Conservation (phyloP, 2,888 invertebrate genomes). For the Harpalus rubripes region DNA sequence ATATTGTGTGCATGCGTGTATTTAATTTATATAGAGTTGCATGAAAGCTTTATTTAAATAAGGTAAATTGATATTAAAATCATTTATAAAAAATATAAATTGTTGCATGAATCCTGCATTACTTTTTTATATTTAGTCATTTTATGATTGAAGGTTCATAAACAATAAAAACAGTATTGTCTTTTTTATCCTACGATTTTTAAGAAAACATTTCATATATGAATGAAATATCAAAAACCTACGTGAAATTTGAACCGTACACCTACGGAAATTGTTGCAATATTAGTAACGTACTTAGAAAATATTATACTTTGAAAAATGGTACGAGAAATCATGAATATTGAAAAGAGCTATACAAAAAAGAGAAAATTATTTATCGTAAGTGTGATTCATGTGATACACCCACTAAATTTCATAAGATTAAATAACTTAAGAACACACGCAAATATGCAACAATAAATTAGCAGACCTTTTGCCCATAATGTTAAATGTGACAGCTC, state of each 20-base stretch:
- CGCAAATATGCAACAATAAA: not conserved
- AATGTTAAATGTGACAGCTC: not conserved
- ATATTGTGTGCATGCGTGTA: no score
- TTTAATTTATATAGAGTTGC: no score
- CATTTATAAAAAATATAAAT: no score
- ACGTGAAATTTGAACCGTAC: not conserved
- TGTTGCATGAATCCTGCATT: no score
- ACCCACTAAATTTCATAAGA: constrained; percentile 2
- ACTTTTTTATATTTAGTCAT: not conserved
- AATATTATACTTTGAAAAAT: constrained; percentile 29
- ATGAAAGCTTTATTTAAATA: no score
- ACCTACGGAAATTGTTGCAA: constrained; percentile 6
- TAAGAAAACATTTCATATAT: not conserved
- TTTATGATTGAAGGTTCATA: not conserved
- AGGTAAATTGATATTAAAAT: no score
- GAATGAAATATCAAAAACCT: not conserved
- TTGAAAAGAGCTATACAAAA: constrained; percentile 28
- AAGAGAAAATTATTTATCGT: constrained; percentile 28
- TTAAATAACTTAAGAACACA: not conserved
- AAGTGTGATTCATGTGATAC: not conserved
- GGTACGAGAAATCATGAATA: constrained; percentile 42
- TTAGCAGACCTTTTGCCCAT: not conserved
- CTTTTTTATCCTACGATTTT: not conserved
- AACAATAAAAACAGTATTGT: not conserved
- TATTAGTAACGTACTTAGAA: constrained; percentile 22